Percentiles rank a stretch among this genome's conserved stretches.
Evolutionary conservation across 2,888 invertebrate species (phyloP).

Genomic region (Drosophila siamana): DNA sequence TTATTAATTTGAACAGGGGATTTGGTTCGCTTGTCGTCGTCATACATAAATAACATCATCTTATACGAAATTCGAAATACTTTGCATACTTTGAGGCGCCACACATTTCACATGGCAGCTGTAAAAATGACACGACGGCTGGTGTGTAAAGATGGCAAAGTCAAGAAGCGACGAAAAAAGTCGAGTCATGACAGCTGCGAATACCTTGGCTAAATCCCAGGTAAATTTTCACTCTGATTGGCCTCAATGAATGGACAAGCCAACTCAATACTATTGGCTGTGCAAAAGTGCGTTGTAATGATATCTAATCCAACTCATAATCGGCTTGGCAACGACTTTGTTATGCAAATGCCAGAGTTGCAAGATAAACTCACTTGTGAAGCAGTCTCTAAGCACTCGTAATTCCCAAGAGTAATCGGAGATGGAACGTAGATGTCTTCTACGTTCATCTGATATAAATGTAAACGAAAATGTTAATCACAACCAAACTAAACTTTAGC

Average conservation of each 20-base stretch:
- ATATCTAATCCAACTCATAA: constrained; percentile 84
- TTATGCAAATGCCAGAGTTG: constrained; percentile 70
- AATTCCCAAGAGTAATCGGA: not conserved
- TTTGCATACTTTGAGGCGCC: constrained; percentile 73
- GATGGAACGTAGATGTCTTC: not conserved
- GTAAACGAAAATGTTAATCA: not conserved
- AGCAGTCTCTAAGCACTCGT: not conserved
- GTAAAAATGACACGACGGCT: constrained; percentile 68
- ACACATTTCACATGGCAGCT: constrained; percentile 62
- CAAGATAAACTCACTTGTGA: constrained; percentile 18
- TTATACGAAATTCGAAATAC: constrained; percentile 73
- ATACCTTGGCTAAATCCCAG: constrained; percentile 71
- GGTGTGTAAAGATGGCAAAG: constrained; percentile 4
- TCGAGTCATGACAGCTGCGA: constrained; percentile 83
- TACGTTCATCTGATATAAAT: not conserved
- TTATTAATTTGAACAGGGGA: constrained; percentile 80
- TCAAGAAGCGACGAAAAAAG: constrained; percentile 53
- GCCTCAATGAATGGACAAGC: constrained; percentile 50
- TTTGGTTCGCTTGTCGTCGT: constrained; percentile 43
- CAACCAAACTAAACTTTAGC: too few species aligned
- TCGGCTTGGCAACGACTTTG: constrained; percentile 74
- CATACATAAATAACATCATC: constrained; percentile 71
- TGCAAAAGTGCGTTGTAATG: constrained; percentile 76
- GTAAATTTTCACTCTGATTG: constrained; percentile 66
- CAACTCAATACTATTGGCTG: constrained; percentile 70